phyloP scores from a whole-genome alignment of 2,113 vertebrate species.

The Tupaia tana region DNA sequence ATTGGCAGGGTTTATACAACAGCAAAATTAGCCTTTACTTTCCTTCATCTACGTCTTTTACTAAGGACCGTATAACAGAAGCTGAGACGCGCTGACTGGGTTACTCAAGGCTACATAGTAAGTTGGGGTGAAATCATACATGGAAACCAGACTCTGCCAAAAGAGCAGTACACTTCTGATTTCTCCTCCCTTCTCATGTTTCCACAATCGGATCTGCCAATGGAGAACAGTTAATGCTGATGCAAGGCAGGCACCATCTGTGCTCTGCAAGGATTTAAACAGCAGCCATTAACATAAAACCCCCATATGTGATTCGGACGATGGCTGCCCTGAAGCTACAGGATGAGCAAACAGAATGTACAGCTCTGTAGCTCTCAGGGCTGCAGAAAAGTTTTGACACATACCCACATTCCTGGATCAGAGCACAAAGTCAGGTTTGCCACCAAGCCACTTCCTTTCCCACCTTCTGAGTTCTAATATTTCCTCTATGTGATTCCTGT shows the following conservation, averaged over 20 bases:
- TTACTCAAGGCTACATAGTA: not conserved
- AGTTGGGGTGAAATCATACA: not conserved
- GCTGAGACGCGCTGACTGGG: not conserved
- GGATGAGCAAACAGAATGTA: not conserved
- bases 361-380: not conserved
- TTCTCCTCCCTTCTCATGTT: constrained; percentile 16
- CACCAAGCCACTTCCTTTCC: not conserved
- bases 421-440: not conserved
- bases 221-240: constrained; percentile 9
- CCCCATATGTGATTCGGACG: not conserved
- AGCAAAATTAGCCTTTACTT: not conserved
- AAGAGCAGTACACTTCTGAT: not conserved
- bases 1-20: not conserved
- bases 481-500: not conserved
- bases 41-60: constrained; percentile 21
- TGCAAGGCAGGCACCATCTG: constrained; percentile 14
- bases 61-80: not conserved
- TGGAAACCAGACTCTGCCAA: constrained; percentile 11
- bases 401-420: not conserved
- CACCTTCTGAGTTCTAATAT: not conserved
- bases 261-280: constrained; percentile 31
- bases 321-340: not conserved
- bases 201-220: not conserved
- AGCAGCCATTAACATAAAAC: not conserved
- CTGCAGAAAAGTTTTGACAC: not conserved